Conservation (phyloP, 2,797 vertebrate species). For the Microctenopoma steveboyesi region DNA sequence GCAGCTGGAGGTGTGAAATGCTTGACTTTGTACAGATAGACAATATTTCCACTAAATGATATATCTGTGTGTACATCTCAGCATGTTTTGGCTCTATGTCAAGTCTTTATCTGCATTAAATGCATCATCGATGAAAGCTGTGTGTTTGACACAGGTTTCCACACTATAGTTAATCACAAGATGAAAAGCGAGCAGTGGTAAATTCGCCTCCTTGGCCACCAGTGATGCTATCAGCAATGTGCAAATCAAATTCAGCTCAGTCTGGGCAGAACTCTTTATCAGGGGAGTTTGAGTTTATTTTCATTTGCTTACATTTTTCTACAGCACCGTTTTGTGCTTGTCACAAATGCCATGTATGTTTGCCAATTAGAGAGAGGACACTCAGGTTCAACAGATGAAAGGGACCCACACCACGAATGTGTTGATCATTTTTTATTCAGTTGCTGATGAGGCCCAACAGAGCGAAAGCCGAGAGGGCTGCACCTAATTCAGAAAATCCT, state of each 20-base stretch:
- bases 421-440: too few species aligned
- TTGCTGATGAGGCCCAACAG: too few species aligned
- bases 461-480: too few species aligned
- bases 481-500: too few species aligned
- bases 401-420: too few species aligned
- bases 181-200: slow-evolving; percentile 41
- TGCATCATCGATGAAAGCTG: slow-evolving; percentile 61
- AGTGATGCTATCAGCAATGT: slow-evolving; percentile 41
- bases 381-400: too few species aligned
- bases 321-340: neutral
- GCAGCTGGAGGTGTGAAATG: slow-evolving; percentile 56
- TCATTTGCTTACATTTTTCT: neutral
- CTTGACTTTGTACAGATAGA: slow-evolving; percentile 42
- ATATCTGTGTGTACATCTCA: slow-evolving; percentile 40
- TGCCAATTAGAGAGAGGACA: too few species aligned
- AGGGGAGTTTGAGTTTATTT: slow-evolving; percentile 6
- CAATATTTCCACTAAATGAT: slow-evolving; percentile 48
- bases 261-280: slow-evolving; percentile 2
- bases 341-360: neutral
- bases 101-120: slow-evolving; percentile 37
- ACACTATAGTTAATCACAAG: slow-evolving; percentile 57
- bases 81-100: slow-evolving; percentile 32
- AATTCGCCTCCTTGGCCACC: slow-evolving; percentile 19
- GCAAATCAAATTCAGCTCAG: slow-evolving; percentile 46
- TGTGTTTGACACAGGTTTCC: slow-evolving; percentile 33